Evolutionary conservation across 2,113 vertebrate species (phyloP), one percentile per base, ranked within the genome.

Genomic region (Seriola dumerili): DNA sequence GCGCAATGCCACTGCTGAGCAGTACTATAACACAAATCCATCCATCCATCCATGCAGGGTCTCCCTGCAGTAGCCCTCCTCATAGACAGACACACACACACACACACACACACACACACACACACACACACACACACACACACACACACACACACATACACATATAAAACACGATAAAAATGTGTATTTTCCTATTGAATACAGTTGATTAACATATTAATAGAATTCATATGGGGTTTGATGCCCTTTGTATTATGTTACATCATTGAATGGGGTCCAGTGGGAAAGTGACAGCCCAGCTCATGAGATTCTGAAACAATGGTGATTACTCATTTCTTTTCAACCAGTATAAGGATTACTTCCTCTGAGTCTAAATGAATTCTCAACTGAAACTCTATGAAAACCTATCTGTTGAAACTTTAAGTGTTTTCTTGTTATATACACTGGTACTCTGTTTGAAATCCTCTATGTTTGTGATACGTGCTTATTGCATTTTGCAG

Each of bases 11-110:
- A 14, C 65, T 21, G 65, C 84, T 85, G 81, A 79, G 85, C 80
- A 62, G n/a, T 29, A 80, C 74, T 61, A 50, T 78, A 87, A 84
- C 81, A 89, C 55, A 88, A 83, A 72, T 81, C 70, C 74, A 88
- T 76, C 83, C 74, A 88, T 76, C 83, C 81, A 83, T 80, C 81
- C 80, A 76, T 78, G 72, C 72, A 83, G 72, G 50, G 72, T 63
- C 63, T 78, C 80, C 54, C 68, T 52, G 64, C 25, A 6, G 81
- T 40, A 61, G 70, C 57, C 73, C 36, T 74, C 67, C 23, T 76
- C 29, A 0, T 65, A 73, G 14, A 72, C 42, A 23, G 55, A 44
- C 11, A 44, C 42, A 44, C 8, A 44, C 4, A 44, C 14, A 48
- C 11, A 17, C 38, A 62, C 63, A 42, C 68, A 46, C 14, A 38